phyloP scores from a whole-genome alignment of 2,888 invertebrate genomes.

The Heliconius erato region DNA sequence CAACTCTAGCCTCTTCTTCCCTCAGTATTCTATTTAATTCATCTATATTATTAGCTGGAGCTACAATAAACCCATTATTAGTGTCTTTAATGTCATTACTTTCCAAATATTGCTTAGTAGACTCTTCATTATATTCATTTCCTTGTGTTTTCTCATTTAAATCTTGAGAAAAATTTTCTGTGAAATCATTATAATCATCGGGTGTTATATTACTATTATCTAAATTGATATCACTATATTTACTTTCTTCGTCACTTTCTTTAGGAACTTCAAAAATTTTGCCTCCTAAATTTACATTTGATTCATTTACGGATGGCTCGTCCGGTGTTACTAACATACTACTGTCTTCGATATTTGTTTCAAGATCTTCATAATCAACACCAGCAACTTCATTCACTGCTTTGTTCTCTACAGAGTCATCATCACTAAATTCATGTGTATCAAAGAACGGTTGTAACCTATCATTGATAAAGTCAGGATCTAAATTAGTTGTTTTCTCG shows the following conservation, averaged over 20 bases:
- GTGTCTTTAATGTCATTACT: slow-evolving; percentile 41
- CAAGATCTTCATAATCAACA: slow-evolving; percentile 57
- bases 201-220: slow-evolving; percentile 41
- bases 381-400: slow-evolving; percentile 46
- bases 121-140: slow-evolving; percentile 41
- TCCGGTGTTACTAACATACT: slow-evolving; percentile 61
- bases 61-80: slow-evolving; percentile 53
- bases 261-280: slow-evolving; percentile 40
- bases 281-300: slow-evolving; percentile 35
- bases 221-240: slow-evolving; percentile 31
- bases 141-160: slow-evolving; percentile 39
- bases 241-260: slow-evolving; percentile 25
- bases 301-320: slow-evolving; percentile 47
- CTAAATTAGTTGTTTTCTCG: slow-evolving; percentile 48
- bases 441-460: slow-evolving; percentile 50
- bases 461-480: slow-evolving; percentile 42
- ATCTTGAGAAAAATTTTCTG: slow-evolving; percentile 31
- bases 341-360: slow-evolving; percentile 65
- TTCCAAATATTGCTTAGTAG: slow-evolving; percentile 44
- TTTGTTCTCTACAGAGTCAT: slow-evolving; percentile 46
- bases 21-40: slow-evolving; percentile 49
- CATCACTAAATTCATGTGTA: slow-evolving; percentile 45
- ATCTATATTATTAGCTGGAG: slow-evolving; percentile 53
- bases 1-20: slow-evolving; percentile 56
- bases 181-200: slow-evolving; percentile 43